A percentile compares a stretch with the other conserved stretches of the same genome.
Conservation (phyloP, 2,797 vertebrate species). For the Chanos chanos region DNA sequence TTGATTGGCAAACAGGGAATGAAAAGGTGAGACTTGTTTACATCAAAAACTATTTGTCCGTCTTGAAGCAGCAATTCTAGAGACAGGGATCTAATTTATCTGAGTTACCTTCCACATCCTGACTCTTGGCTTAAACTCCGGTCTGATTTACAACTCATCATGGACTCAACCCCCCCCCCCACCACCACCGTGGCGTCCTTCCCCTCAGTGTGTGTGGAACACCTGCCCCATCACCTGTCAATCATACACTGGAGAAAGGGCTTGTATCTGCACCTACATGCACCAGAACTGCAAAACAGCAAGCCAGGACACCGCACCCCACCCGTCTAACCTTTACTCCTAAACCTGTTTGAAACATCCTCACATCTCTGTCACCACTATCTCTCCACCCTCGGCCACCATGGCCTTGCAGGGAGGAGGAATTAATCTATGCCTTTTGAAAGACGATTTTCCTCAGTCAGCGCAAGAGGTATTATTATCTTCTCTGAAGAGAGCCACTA, state of each 20-base stretch:
- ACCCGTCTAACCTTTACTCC: constrained; percentile 21
- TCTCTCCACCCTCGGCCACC: constrained; percentile 7
- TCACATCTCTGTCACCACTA: constrained; percentile 33
- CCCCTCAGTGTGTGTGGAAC: constrained; percentile 33
- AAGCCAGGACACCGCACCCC: constrained; percentile 47
- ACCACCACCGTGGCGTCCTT: background rate
- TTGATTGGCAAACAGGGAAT: no score
- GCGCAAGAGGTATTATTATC: no score
- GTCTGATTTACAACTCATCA: constrained; percentile 33
- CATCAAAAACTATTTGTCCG: no score
- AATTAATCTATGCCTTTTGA: no score
- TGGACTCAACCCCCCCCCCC: background rate
- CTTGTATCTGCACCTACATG: constrained; percentile 47
- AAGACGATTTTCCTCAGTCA: no score
- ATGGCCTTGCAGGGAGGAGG: no score
- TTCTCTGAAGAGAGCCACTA: no score
- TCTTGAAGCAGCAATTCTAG: background rate
- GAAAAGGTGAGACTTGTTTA: no score
- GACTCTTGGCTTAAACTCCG: background rate
- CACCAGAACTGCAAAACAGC: constrained; percentile 33
- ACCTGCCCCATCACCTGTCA: constrained; percentile 71
- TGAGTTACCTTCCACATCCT: background rate
- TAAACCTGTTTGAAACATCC: constrained; percentile 34
- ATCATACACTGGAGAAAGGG: constrained; percentile 49
- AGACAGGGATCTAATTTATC: background rate